Conservation (phyloP, 1,140 invertebrate genomes). For the Ceratina japonica region DNA sequence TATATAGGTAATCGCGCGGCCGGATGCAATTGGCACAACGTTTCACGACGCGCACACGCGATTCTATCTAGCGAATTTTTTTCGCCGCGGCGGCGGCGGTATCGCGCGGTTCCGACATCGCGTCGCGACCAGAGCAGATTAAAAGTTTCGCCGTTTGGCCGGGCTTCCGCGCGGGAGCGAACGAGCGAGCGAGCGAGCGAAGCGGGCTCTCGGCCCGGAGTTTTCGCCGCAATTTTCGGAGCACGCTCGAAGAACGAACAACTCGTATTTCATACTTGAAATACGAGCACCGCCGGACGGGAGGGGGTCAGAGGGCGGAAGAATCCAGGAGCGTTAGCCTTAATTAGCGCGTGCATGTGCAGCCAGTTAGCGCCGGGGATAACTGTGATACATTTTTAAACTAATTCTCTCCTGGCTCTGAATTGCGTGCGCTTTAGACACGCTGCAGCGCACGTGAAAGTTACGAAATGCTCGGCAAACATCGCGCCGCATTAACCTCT, state of each 20-base stretch:
- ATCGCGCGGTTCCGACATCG: background rate
- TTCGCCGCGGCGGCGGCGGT: background rate
- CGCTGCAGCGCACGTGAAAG: background rate
- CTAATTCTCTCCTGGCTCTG: background rate
- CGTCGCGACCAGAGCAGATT: conserved; percentile 24
- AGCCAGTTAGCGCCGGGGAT: background rate
- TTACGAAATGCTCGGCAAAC: no score
- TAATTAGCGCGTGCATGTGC: conserved; percentile 29
- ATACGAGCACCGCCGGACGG: background rate
- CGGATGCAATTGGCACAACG: background rate
- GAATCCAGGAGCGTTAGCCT: conserved; percentile 8
- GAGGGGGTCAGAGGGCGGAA: background rate
- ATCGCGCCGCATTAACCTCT: no score
- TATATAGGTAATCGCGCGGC: no score
- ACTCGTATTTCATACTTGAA: conserved; percentile 37
- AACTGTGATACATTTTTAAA: conserved; percentile 23
- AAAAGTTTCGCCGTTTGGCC: conserved; percentile 45
- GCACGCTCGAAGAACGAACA: conserved; percentile 39
- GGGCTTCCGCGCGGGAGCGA: conserved; percentile 23
- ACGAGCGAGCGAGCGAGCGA: no score
- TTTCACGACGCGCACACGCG: background rate
- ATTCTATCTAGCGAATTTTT: conserved; percentile 19
- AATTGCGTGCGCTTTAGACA: background rate
- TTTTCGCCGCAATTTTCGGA: conserved; percentile 37
- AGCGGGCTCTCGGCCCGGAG: conserved; percentile 8